Conservation (phyloP, 2,113 vertebrate species). For the Cottus gobio region DNA sequence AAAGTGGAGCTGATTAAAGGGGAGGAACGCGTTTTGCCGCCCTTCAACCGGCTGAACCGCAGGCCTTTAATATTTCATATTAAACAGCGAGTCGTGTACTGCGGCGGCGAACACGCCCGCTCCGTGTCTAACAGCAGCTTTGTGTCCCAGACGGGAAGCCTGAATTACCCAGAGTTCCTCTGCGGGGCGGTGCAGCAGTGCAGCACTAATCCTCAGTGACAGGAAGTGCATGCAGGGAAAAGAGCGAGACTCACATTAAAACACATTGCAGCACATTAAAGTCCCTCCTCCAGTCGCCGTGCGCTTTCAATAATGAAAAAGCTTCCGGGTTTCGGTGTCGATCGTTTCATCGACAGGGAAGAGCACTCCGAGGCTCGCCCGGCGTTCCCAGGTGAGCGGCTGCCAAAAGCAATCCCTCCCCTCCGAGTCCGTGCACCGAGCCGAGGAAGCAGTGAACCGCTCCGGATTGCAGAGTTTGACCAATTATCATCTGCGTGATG, state of each 20-base stretch:
- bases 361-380: neutral
- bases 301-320: conserved; percentile 16
- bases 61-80: conserved; percentile 3
- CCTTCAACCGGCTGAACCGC: neutral
- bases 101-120: neutral
- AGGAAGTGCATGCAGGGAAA: conserved; percentile 23
- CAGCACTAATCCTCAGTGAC: conserved; percentile 54
- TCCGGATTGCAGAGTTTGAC: neutral
- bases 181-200: neutral
- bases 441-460: neutral
- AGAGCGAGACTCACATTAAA: neutral
- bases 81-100: neutral
- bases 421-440: neutral
- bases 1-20: neutral
- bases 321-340: neutral
- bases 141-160: conserved; percentile 14
- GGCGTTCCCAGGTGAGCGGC: conserved; percentile 4
- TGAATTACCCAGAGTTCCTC: conserved; percentile 39
- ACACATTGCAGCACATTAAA: conserved; percentile 8
- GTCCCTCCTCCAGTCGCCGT: neutral
- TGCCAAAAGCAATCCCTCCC: neutral
- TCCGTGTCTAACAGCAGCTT: neutral
- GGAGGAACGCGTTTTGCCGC: neutral
- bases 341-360: conserved; percentile 5
- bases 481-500: neutral